A percentile compares a stretch with the other conserved stretches of the same genome.
Evolutionary conservation across 2,113 vertebrate genomes (phyloP).

Genomic region (Chamaea fasciata): DNA sequence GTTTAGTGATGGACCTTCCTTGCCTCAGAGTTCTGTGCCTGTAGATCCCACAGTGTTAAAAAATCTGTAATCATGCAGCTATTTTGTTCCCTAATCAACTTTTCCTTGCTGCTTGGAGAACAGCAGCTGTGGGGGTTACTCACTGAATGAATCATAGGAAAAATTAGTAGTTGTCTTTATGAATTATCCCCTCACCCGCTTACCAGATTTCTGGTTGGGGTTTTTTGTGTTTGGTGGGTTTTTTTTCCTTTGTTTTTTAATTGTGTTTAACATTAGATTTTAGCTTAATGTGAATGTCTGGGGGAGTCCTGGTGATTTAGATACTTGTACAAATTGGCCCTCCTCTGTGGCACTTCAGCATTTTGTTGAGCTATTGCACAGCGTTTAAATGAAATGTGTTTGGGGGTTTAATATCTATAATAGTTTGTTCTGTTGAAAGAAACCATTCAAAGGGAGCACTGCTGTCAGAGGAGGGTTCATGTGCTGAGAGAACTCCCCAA

Average conservation of each 20-base stretch:
- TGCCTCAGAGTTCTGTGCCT: accelerated
- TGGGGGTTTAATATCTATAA: neutral
- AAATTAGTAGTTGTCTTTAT: conserved; percentile 15
- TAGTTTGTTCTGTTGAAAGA: neutral
- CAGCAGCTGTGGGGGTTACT: conserved; percentile 14
- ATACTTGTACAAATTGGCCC: neutral
- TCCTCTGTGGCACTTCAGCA: neutral
- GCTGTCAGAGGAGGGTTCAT: neutral
- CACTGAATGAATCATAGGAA: conserved; percentile 10
- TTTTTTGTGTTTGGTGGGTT: neutral
- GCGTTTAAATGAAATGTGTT: neutral
- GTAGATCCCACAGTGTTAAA: neutral
- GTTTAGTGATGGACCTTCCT: neutral
- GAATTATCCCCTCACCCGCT: neutral
- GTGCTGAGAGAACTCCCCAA: neutral
- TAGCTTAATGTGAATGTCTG: neutral
- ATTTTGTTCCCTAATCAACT: neutral
- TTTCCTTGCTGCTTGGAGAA: neutral
- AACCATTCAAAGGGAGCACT: neutral
- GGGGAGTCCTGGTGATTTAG: neutral
- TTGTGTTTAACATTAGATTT: neutral
- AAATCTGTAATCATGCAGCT: neutral
- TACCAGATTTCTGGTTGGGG: neutral
- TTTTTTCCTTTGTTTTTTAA: neutral
- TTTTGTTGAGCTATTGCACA: neutral